These are phyloP conservation scores for Drosophila anceps DNA, from an alignment of 2,888 invertebrate species.

Conservation along the genomic window DNA sequence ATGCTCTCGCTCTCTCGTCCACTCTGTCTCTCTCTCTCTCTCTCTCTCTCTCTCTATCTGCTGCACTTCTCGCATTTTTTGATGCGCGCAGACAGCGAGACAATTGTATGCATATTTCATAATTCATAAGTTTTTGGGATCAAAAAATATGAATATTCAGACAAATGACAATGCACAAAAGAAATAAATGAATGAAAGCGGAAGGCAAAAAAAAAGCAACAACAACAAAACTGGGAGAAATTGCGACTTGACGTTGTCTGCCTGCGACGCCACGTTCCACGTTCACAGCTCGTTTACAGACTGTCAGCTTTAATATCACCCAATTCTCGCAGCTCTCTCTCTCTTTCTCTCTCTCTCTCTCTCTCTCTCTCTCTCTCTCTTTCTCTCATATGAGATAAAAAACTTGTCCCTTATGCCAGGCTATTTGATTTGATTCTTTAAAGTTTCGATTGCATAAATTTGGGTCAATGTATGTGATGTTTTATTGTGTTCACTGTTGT, in stretches of 20 bases:
- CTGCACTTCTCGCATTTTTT: constrained; percentile 22
- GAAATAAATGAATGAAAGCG: constrained; percentile 20
- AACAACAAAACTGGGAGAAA: constrained; percentile 14
- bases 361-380: not conserved
- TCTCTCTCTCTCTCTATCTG: constrained; percentile 9
- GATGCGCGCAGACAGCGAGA: constrained; percentile 49
- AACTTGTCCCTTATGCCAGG: constrained; percentile 39
- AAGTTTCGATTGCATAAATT: constrained; percentile 71
- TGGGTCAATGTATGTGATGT: constrained; percentile 65
- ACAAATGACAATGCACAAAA: constrained; percentile 45
- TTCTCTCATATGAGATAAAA: constrained; percentile 16
- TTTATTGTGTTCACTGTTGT: constrained; percentile 45
- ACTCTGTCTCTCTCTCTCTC: not conserved
- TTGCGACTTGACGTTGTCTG: constrained; percentile 4
- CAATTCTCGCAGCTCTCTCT: constrained; percentile 25
- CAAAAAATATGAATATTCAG: constrained; percentile 77
- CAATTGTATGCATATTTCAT: constrained; percentile 81
- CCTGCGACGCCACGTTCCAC: not conserved
- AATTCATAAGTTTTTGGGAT: constrained; percentile 79
- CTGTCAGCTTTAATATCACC: constrained; percentile 39
- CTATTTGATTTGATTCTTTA: constrained; percentile 60
- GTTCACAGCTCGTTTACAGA: constrained; percentile 26
- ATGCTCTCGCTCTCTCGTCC: not conserved
- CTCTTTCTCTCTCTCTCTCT: not conserved
- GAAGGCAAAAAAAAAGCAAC: not conserved